phyloP scores from a whole-genome alignment of 2,888 invertebrate genomes.

The Coenonympha glycerion region DNA sequence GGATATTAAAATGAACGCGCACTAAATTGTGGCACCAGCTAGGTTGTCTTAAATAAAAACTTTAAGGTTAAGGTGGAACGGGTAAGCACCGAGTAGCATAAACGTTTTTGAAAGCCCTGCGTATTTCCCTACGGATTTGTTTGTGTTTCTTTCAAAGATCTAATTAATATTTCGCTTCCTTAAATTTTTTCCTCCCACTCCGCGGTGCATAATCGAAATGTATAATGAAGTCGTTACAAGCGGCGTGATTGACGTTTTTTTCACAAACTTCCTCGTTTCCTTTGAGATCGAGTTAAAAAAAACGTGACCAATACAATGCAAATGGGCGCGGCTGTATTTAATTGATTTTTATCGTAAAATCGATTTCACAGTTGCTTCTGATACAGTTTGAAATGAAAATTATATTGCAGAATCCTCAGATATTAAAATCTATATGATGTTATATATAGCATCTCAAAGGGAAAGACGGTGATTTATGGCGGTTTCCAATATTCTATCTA shows the following conservation, averaged over 20 bases:
- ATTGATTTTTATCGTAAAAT: neutral
- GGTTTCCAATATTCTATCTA: too few species aligned
- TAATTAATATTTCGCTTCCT: slow-evolving; percentile 7
- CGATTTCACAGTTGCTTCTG: neutral
- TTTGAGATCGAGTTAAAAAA: slow-evolving; percentile 1
- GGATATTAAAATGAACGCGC: too few species aligned
- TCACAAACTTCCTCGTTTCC: slow-evolving; percentile 3
- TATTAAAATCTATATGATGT: too few species aligned
- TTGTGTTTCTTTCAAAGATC: neutral
- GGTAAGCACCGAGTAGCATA: too few species aligned
- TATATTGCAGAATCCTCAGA: too few species aligned
- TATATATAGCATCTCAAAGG: too few species aligned
- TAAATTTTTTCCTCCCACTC: neutral
- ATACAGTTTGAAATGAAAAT: neutral
- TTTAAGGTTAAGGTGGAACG: too few species aligned
- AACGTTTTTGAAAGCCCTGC: neutral
- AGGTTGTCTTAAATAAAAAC: too few species aligned
- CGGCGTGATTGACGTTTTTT: neutral
- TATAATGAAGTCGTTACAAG: slow-evolving; percentile 4
- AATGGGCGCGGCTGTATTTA: neutral
- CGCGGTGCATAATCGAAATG: slow-evolving; percentile 6
- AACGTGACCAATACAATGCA: neutral
- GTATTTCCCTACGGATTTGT: slow-evolving; percentile 2
- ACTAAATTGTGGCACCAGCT: too few species aligned
- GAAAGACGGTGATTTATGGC: too few species aligned